Evolutionary conservation across 2,888 invertebrate genomes (phyloP), one percentile per base, ranked within the genome.

Genomic region (Sepiola atlantica): DNA sequence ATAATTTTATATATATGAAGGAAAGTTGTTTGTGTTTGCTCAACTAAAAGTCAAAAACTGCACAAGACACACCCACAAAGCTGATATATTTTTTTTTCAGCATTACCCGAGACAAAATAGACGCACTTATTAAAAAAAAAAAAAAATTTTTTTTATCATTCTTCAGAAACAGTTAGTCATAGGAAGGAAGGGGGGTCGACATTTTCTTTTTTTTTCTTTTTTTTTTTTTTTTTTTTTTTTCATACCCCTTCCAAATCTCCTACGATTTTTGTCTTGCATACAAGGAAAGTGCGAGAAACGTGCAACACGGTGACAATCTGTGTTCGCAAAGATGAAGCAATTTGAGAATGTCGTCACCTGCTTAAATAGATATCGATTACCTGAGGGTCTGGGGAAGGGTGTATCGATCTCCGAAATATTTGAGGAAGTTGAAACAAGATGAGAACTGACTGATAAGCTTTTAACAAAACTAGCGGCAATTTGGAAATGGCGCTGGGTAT

Each of bases 331-430:
- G n/a, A n/a, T 28, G 77, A 77, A 77, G 77, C n/a, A 77, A 77
- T 77, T 77, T 77, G 77, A 77, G 77, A 77, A 77, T 77, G 77
- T 77, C n/a, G n/a, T n/a, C 77, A 77, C 77, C 77, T 77, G 77
- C 77, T 77, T 77, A 77, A n/a, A 77, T 77, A 77, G 77, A 16
- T 77, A 77, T 77, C n/a, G 28, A n/a, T 14, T 77, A n/a, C 77
- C 12, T n/a, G 28, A 14, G 12, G 61, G n/a, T n/a, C n/a, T n/a
- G n/a, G n/a, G n/a, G n/a, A n/a, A n/a, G n/a, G 77, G n/a, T 28
- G 77, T n/a, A 77, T 77, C n/a, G 77, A 77, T 77, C 77, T 77
- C 77, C n/a, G 77, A 77, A n/a, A 14, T 77, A 77, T 14, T 77
- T 77, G n/a, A 77, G 77, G 77, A 77, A 77, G 77, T 16, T 14